Evolutionary conservation across 2,888 invertebrate species (phyloP).

Genomic region (Plagodis dolabraria): DNA sequence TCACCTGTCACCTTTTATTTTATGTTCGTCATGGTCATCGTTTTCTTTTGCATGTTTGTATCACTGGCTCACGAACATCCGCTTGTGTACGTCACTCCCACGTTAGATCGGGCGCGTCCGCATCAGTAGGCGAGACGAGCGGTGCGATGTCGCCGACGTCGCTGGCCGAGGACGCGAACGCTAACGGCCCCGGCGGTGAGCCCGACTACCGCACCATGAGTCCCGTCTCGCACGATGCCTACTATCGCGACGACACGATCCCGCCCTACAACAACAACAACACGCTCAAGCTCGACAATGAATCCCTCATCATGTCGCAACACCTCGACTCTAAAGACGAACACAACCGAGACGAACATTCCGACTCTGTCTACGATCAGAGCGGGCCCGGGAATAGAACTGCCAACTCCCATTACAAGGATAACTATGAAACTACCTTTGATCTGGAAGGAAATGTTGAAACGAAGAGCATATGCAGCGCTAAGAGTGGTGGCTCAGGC

Average conservation of each 20-base stretch:
- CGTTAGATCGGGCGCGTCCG: slow-evolving; percentile 80
- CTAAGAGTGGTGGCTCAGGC: slow-evolving; percentile 90
- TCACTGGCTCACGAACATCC: slow-evolving; percentile 81
- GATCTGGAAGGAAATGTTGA: slow-evolving; percentile 97
- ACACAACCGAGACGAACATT: slow-evolving; percentile 65
- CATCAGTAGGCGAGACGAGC: slow-evolving; percentile 60
- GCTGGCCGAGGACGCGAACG: slow-evolving; percentile 63
- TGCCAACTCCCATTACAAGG: slow-evolving; percentile 83
- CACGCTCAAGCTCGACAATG: slow-evolving; percentile 78
- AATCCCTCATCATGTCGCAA: slow-evolving; percentile 75
- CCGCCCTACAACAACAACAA: slow-evolving; percentile 79
- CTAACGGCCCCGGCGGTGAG: slow-evolving; percentile 61
- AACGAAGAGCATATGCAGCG: slow-evolving; percentile 94
- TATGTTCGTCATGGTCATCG: slow-evolving; percentile 66
- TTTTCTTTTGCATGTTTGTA: slow-evolving; percentile 81
- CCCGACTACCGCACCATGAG: slow-evolving; percentile 66
- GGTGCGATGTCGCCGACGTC: slow-evolving; percentile 79
- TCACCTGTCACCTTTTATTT: slow-evolving; percentile 62
- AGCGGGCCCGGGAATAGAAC: slow-evolving; percentile 49
- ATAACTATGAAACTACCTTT: slow-evolving; percentile 93
- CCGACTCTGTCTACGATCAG: slow-evolving; percentile 69
- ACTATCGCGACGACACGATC: slow-evolving; percentile 64
- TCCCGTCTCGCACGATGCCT: slow-evolving; percentile 86
- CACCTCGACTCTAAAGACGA: slow-evolving; percentile 76
- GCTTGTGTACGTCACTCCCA: slow-evolving; percentile 75